Percentiles rank a stretch among this genome's conserved stretches.
phyloP scores from a whole-genome alignment of 2,113 vertebrate species.

The Menidia beryllina region DNA sequence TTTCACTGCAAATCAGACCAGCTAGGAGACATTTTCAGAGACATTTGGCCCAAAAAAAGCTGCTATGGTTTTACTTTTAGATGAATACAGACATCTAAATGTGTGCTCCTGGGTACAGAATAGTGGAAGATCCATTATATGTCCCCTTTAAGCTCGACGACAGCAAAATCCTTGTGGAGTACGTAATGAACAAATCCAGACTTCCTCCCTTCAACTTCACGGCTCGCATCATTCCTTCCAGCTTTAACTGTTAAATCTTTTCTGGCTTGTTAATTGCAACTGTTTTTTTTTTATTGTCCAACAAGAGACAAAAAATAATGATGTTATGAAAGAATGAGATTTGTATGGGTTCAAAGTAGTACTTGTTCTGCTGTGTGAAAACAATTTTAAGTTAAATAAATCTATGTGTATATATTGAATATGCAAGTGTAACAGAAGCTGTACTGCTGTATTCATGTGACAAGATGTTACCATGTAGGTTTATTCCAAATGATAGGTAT shows the following conservation, averaged over 20 bases:
- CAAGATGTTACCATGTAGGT: constrained; percentile 27
- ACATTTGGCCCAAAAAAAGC: no score
- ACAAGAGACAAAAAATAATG: constrained; percentile 22
- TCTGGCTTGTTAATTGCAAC: constrained; percentile 43
- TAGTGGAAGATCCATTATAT: no score
- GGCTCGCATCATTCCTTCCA: constrained; percentile 57
- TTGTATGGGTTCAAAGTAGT: constrained; percentile 53
- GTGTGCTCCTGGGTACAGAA: no score
- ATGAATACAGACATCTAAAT: no score
- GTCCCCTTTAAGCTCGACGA: neutral
- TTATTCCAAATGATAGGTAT: constrained; percentile 32
- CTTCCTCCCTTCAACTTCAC: constrained; percentile 42
- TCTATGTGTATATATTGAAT: constrained; percentile 78
- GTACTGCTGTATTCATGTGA: constrained; percentile 63
- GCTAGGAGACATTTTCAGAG: no score
- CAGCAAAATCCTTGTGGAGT: neutral
- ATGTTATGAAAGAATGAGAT: constrained; percentile 46
- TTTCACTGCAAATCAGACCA: no score
- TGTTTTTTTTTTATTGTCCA: constrained; percentile 56
- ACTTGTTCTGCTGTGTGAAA: constrained; percentile 60
- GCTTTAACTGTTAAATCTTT: constrained; percentile 33
- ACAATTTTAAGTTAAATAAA: constrained; percentile 73
- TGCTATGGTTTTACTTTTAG: no score
- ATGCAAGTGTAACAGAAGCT: constrained; percentile 59
- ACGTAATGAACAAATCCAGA: constrained; percentile 28